A percentile compares a stretch with the other conserved stretches of the same genome.
These are phyloP conservation scores for Atta cephalotes DNA, from an alignment of 1,140 invertebrate species.

Conservation along the genomic window DNA sequence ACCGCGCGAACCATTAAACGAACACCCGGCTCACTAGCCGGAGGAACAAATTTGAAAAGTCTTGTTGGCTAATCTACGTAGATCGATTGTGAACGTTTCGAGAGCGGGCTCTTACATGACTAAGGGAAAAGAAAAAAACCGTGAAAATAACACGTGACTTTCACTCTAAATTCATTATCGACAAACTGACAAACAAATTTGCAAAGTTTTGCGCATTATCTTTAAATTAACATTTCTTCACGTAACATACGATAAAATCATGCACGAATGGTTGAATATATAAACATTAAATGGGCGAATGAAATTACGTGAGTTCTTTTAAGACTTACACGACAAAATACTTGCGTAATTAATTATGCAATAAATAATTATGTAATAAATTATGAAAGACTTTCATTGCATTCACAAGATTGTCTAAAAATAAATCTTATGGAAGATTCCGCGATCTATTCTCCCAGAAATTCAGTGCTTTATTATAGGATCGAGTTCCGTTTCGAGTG, in stretches of 20 bases:
- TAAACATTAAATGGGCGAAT: not conserved
- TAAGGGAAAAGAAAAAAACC: slow-evolving; percentile 48
- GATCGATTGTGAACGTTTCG: slow-evolving; percentile 71
- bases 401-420: not conserved
- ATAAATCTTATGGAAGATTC: not conserved
- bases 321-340: not conserved
- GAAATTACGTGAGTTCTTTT: not conserved
- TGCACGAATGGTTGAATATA: not conserved
- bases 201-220: not conserved
- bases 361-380: not conserved
- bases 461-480: not conserved
- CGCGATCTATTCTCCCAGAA: not conserved
- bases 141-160: slow-evolving; percentile 29
- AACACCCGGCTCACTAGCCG: slow-evolving; percentile 39
- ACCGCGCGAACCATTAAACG: slow-evolving; percentile 67
- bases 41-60: slow-evolving; percentile 54
- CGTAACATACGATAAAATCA: not conserved
- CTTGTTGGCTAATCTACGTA: slow-evolving; percentile 67
- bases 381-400: not conserved
- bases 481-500: slow-evolving; percentile 24
- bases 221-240: not conserved
- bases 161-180: not conserved
- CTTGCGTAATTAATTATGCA: not conserved
- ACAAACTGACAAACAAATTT: not conserved
- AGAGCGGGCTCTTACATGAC: slow-evolving; percentile 71